Conservation (phyloP, 2,888 invertebrate species). For the Platycheirus rosarum region DNA sequence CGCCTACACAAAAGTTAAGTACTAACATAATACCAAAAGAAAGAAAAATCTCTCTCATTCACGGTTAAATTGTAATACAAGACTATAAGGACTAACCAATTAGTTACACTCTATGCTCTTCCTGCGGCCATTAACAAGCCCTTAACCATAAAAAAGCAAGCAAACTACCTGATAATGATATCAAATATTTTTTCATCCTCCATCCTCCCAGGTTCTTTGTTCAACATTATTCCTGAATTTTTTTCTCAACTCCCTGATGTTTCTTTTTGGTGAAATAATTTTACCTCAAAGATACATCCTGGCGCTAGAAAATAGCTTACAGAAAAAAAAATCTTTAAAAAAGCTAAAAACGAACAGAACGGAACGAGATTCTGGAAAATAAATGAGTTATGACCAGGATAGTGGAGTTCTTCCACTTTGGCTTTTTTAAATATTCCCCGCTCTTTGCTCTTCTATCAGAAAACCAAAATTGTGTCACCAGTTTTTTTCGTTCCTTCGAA, state of each 20-base stretch:
- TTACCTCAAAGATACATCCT: conserved; percentile 24
- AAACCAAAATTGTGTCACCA: conserved; percentile 54
- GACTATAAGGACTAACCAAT: conserved; percentile 22
- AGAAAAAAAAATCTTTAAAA: background rate
- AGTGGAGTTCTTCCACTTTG: conserved; percentile 23
- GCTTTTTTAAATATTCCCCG: background rate
- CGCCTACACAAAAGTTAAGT: conserved; percentile 17
- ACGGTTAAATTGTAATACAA: conserved; percentile 9
- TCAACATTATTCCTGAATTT: conserved; percentile 13
- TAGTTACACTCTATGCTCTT: conserved; percentile 25
- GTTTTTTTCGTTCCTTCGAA: too few species aligned
- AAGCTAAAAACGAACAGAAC: conserved; percentile 1
- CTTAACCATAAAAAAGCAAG: conserved; percentile 16
- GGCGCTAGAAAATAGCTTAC: background rate
- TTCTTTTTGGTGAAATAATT: conserved; percentile 13
- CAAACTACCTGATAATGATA: conserved; percentile 42
- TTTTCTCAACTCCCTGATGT: background rate
- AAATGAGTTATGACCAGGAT: conserved; percentile 64
- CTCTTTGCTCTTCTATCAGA: conserved; percentile 5
- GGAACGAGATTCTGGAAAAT: conserved; percentile 68
- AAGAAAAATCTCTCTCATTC: conserved; percentile 7
- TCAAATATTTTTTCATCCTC: conserved; percentile 44
- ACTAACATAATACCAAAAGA: too few species aligned
- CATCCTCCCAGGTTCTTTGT: conserved; percentile 10
- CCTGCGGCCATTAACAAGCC: conserved; percentile 21